These are phyloP conservation scores for Mesorhabditis belari DNA, from an alignment of 2,888 invertebrate genomes.

Conservation along the genomic window DNA sequence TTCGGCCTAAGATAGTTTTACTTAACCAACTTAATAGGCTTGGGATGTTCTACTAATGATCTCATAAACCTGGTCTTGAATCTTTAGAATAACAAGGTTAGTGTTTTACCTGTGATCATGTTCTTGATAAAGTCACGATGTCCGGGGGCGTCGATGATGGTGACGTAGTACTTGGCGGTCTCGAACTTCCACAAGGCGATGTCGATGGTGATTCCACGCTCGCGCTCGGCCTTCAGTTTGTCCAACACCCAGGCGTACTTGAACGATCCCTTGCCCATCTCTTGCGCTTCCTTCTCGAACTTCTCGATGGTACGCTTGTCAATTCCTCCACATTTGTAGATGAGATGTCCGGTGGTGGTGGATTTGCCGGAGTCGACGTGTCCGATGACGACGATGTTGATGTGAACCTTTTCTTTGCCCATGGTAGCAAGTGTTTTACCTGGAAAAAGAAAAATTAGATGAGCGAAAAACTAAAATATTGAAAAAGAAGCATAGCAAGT, in stretches of 20 bases:
- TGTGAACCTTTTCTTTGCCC: conserved; percentile 94
- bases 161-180: too few species aligned
- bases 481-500: background rate
- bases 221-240: too few species aligned
- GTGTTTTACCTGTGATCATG: conserved; percentile 98
- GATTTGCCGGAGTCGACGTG: conserved; percentile 98
- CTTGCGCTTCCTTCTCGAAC: too few species aligned
- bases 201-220: too few species aligned
- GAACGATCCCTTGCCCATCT: too few species aligned
- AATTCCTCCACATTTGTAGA: conserved; percentile 95
- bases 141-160: conserved; percentile 98
- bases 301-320: conserved; percentile 99
- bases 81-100: too few species aligned
- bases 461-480: background rate
- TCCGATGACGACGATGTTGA: conserved; percentile 96
- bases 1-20: too few species aligned
- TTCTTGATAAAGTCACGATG: conserved; percentile 99
- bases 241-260: too few species aligned
- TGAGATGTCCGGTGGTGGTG: conserved; percentile 89
- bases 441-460: background rate
- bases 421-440: too few species aligned
- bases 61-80: background rate
- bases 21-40: too few species aligned
- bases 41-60: too few species aligned
- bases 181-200: too few species aligned